phyloP scores from a whole-genome alignment of 2,888 invertebrate species.

The Noctua fimbriata region DNA sequence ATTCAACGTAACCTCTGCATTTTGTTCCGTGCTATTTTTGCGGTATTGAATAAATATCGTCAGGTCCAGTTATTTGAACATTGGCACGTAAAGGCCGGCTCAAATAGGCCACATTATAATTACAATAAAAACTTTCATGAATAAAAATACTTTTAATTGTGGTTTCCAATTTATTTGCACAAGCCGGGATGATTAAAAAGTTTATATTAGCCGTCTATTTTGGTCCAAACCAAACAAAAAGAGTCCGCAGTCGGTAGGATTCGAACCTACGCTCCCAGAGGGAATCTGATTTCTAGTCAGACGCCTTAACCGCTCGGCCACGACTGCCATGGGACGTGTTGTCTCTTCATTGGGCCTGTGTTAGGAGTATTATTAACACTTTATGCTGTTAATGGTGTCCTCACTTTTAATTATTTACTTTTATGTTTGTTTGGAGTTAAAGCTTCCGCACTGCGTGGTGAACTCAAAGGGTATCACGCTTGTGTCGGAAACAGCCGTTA shows the following conservation, averaged over 20 bases:
- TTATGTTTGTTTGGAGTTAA: slow-evolving; percentile 10
- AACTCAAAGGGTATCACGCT: neutral
- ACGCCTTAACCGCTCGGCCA: slow-evolving; percentile 97
- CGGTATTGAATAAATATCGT: slow-evolving; percentile 10
- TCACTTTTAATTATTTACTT: slow-evolving; percentile 21
- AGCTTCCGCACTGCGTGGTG: neutral
- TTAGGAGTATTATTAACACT: slow-evolving; percentile 11
- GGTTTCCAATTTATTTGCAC: neutral
- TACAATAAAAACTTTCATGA: slow-evolving; percentile 2
- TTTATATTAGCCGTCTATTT: neutral
- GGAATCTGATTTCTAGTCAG: slow-evolving; percentile 97
- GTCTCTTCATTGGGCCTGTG: slow-evolving; percentile 11
- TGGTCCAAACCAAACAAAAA: neutral
- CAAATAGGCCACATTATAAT: slow-evolving; percentile 5
- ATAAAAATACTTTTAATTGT: slow-evolving; percentile 14
- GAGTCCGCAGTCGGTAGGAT: slow-evolving; percentile 94
- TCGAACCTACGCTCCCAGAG: slow-evolving; percentile 97
- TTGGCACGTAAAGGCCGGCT: neutral
- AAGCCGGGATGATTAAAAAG: neutral
- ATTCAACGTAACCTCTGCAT: neutral
- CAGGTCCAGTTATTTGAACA: neutral
- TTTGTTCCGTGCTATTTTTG: slow-evolving; percentile 16
- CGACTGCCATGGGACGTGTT: slow-evolving; percentile 82
- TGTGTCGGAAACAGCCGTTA: neutral
- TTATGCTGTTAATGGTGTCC: neutral